Evolutionary conservation across 1,140 invertebrate species (phyloP).

Genomic region (Bilobella aurantiaca): DNA sequence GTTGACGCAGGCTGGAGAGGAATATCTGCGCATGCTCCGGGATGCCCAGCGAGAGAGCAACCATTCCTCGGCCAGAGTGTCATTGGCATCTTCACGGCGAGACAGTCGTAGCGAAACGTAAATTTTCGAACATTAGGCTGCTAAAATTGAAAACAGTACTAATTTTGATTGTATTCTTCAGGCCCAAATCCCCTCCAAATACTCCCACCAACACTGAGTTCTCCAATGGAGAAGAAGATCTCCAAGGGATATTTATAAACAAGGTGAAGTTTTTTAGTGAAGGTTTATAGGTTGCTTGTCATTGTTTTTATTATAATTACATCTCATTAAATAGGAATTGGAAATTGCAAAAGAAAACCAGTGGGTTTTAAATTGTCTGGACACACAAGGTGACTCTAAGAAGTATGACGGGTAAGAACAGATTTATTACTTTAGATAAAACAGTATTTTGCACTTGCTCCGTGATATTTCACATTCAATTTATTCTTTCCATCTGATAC

Average conservation of each 20-base stretch:
- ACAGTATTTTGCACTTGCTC: too few species aligned
- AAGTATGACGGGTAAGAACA: neutral
- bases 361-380: constrained; percentile 21
- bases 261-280: constrained; percentile 54
- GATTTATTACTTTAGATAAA: neutral
- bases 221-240: constrained; percentile 57
- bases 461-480: too few species aligned
- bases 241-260: constrained; percentile 70
- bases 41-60: constrained; percentile 80
- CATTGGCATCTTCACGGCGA: constrained; percentile 65
- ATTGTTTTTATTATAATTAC: too few species aligned
- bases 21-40: constrained; percentile 67
- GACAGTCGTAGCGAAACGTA: constrained; percentile 39
- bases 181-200: constrained; percentile 81
- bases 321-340: too few species aligned
- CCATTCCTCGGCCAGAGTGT: constrained; percentile 69
- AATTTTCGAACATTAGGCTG: constrained; percentile 9
- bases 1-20: constrained; percentile 47
- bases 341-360: constrained; percentile 11
- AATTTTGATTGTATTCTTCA: constrained; percentile 43
- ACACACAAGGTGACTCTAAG: constrained; percentile 8
- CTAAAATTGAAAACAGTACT: constrained; percentile 4
- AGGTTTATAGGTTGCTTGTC: too few species aligned
- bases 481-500: too few species aligned
- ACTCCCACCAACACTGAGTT: constrained; percentile 73